phyloP scores from a whole-genome alignment of 2,113 vertebrate species.

The Chaetodon trifascialis region DNA sequence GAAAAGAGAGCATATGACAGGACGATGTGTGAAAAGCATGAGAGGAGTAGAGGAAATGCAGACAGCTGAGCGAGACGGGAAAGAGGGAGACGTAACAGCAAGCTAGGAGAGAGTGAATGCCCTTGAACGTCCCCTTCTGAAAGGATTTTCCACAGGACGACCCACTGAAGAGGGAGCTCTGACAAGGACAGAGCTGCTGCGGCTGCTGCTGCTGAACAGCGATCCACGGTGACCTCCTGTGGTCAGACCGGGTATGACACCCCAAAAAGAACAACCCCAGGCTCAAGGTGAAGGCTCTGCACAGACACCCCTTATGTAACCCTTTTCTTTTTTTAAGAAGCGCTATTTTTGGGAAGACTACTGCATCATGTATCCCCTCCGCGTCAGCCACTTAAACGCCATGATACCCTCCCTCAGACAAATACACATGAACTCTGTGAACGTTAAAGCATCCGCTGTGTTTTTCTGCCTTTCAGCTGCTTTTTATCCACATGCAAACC shows the following conservation, averaged over 20 bases:
- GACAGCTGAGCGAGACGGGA: not conserved
- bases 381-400: slow-evolving; percentile 57
- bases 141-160: slow-evolving; percentile 64
- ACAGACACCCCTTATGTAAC: slow-evolving; percentile 82
- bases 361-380: slow-evolving; percentile 72
- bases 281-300: slow-evolving; percentile 81
- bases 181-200: slow-evolving; percentile 57
- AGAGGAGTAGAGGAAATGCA: not conserved
- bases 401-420: slow-evolving; percentile 47
- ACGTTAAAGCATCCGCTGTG: slow-evolving; percentile 14
- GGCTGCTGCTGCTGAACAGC: slow-evolving; percentile 23
- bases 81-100: slow-evolving; percentile 1
- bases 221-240: slow-evolving; percentile 75
- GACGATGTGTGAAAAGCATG: not conserved
- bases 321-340: slow-evolving; percentile 49
- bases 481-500: slow-evolving; percentile 29
- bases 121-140: slow-evolving; percentile 67
- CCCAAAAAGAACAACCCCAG: slow-evolving; percentile 53
- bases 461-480: slow-evolving; percentile 25
- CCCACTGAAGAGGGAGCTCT: slow-evolving; percentile 52
- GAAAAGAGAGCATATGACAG: not conserved
- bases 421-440: slow-evolving; percentile 44
- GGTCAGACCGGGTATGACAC: slow-evolving; percentile 59
- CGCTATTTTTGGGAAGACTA: slow-evolving; percentile 76
- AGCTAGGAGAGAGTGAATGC: slow-evolving; percentile 44